Evolutionary conservation across 1,140 invertebrate genomes (phyloP), one percentile per base, ranked within the genome.

Genomic region (Trissolcus basalis): DNA sequence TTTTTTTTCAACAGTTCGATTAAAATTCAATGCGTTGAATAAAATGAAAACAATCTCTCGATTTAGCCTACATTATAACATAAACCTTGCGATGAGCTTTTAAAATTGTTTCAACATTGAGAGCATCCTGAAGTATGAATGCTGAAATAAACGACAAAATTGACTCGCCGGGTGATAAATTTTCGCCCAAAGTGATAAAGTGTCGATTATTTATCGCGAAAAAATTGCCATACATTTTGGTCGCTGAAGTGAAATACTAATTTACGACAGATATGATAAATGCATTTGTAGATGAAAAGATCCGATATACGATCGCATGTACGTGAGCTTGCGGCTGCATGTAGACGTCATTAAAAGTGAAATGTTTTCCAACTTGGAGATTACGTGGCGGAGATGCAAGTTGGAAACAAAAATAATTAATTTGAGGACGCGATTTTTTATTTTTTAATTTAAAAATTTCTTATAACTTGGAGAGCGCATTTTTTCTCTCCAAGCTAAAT

Each of bases 191-290:
- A 69, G 72, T 75, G 59, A 69, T 75, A 68, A 75, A 75, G 72
- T 75, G 64, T 75, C 72, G 51, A 75, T 75, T 68, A 75, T 75
- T 75, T 64, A 75, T 68, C 51, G 72, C 19, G 51, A 58, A 64
- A 68, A 63, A 63, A 63, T 68, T 51, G 59, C 63, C 58, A 74
- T 63, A 67, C 60, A 74, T 74, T 74, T 74, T 74, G 71, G 71
- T 58, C 41, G 71, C 59, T 75, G 64, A 75, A 75, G 54, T 64
- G 70, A 73, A 67, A 67, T 63, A 68, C 63, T 68, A 68, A 74
- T 74, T 74, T 74, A 74, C 71, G 63, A 74, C 58, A 68, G 67
- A 74, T 68, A 74, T 74, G 71, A 74, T 74, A 63, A 74, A 74
- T 74, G 71, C 67, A 74, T 74, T 74, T 67, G 58, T 56, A 68